Conservation (phyloP, 2,888 invertebrate genomes). For the Tetrapedia diversipes region DNA sequence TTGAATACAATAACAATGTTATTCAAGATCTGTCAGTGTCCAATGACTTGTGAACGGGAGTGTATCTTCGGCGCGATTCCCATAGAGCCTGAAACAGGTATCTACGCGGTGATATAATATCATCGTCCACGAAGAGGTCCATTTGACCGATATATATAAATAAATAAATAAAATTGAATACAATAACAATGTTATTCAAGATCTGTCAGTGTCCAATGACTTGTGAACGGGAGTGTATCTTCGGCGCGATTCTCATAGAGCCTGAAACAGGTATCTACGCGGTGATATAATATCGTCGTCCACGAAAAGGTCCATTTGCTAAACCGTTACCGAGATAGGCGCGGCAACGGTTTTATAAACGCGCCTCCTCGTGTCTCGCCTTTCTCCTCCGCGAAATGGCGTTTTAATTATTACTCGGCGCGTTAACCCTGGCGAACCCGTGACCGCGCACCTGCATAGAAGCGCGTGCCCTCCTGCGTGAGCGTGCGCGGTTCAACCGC, state of each 20-base stretch:
- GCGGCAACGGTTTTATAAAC: conserved; percentile 64
- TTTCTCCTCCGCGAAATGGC: conserved; percentile 68
- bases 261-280: conserved; percentile 1
- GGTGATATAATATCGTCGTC: conserved; percentile 38
- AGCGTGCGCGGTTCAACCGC: conserved; percentile 54
- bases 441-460: conserved; percentile 62
- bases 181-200: too few species aligned
- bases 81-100: conserved; percentile 4
- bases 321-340: conserved; percentile 66
- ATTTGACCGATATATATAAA: too few species aligned
- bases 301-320: conserved; percentile 55
- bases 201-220: too few species aligned
- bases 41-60: too few species aligned
- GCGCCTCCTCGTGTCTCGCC: conserved; percentile 58
- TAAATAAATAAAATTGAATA: too few species aligned
- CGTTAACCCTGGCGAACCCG: conserved; percentile 69
- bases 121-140: conserved; percentile 50
- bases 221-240: too few species aligned
- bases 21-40: too few species aligned
- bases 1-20: too few species aligned
- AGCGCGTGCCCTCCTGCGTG: conserved; percentile 62
- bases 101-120: conserved; percentile 31
- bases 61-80: too few species aligned
- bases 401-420: conserved; percentile 72
- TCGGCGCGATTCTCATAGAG: neutral